Evolutionary conservation across 2,888 invertebrate species (phyloP).

Genomic region (Meandrusa payeni): DNA sequence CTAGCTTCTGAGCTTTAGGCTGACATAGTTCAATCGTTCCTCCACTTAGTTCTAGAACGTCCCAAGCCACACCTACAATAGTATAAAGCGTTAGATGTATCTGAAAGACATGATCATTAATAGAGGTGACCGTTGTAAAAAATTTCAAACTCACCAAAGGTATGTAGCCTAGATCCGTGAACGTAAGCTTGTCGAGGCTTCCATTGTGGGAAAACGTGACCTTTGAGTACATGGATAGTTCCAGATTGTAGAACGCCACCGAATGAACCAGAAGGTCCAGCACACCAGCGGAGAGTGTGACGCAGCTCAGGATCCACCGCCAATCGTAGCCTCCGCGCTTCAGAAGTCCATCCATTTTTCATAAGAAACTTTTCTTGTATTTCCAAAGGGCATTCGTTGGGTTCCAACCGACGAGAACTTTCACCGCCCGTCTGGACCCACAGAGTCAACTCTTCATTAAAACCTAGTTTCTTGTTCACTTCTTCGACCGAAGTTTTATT

Average conservation of each 20-base stretch:
- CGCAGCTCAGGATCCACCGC: constrained; percentile 84
- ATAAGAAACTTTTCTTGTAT: constrained; percentile 83
- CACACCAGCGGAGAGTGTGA: constrained; percentile 82
- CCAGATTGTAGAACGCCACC: constrained; percentile 68
- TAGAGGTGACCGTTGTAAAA: background rate
- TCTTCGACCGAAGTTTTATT: constrained; percentile 80
- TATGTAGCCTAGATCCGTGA: constrained; percentile 81
- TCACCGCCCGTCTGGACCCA: constrained; percentile 82
- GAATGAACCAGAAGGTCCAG: constrained; percentile 78
- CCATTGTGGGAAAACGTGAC: constrained; percentile 86
- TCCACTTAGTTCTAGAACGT: constrained; percentile 66
- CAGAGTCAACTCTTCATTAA: constrained; percentile 68
- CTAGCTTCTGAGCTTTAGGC: constrained; percentile 67
- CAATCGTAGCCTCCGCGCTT: constrained; percentile 79
- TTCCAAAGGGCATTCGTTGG: constrained; percentile 78
- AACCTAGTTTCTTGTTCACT: constrained; percentile 69
- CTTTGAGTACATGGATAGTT: constrained; percentile 82
- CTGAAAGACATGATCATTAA: no score
- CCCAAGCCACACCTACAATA: constrained; percentile 61
- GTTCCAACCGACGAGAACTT: constrained; percentile 74
- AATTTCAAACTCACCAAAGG: constrained; percentile 62
- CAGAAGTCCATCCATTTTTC: constrained; percentile 80
- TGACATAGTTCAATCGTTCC: constrained; percentile 66
- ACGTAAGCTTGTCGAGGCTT: constrained; percentile 81
- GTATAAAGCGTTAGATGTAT: background rate